Evolutionary conservation across 2,888 invertebrate species (phyloP).

Genomic region (Plebejus anna): DNA sequence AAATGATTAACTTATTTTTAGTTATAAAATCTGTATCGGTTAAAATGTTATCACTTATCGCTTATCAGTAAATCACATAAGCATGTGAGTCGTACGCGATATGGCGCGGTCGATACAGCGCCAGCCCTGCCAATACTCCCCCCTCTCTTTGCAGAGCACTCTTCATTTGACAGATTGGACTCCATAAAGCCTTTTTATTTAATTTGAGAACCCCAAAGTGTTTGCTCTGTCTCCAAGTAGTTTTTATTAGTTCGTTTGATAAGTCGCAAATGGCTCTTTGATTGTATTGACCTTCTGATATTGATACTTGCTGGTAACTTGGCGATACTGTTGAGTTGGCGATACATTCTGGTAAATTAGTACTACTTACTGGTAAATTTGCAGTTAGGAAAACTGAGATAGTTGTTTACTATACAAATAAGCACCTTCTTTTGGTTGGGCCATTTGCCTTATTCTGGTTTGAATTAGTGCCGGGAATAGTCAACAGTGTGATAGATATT

Average conservation of each 20-base stretch:
- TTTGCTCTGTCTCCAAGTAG: conserved; percentile 66
- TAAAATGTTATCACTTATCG: not conserved
- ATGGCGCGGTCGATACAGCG: not conserved
- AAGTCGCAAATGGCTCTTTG: conserved; percentile 22
- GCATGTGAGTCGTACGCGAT: not conserved
- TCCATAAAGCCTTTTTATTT: conserved; percentile 75
- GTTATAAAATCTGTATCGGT: not conserved
- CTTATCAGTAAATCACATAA: not conserved
- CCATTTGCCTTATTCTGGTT: no score
- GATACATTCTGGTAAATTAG: no score
- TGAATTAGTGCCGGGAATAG: no score
- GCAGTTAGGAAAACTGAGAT: no score
- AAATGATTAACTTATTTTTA: no score
- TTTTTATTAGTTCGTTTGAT: conserved; percentile 68
- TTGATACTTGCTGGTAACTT: not conserved
- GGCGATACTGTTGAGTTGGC: not conserved
- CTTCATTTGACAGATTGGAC: conserved; percentile 78
- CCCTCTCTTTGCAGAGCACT: conserved; percentile 78
- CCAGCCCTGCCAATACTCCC: conserved; percentile 38
- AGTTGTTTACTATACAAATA: no score
- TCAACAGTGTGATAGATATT: no score
- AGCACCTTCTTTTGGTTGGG: no score
- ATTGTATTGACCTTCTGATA: conserved; percentile 17
- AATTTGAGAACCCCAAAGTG: conserved; percentile 60
- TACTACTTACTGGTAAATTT: no score